phyloP scores from a whole-genome alignment of 2,888 invertebrate genomes.

The Noctua pronuba region DNA sequence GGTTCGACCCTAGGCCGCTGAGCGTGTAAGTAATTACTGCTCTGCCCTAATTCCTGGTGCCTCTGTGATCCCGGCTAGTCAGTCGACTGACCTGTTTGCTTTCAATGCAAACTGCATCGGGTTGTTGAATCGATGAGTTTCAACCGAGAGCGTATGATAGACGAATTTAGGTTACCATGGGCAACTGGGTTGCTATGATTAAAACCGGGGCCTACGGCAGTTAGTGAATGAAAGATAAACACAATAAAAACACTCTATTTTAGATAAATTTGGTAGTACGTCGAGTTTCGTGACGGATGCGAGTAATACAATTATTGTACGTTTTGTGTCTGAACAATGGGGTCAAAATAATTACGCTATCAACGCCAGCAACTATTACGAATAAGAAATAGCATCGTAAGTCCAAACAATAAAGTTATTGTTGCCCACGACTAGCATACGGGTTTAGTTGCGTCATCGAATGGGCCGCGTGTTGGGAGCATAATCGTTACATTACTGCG shows the following conservation, averaged over 20 bases:
- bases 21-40: conserved; percentile 84
- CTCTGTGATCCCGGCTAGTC: conserved; percentile 72
- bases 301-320: conserved; percentile 70
- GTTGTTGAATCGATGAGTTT: conserved; percentile 65
- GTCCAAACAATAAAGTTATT: conserved; percentile 69
- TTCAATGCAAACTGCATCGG: conserved; percentile 67
- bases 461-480: conserved; percentile 43
- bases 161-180: conserved; percentile 35
- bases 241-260: conserved; percentile 25
- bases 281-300: conserved; percentile 46
- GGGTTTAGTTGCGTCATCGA: conserved; percentile 69
- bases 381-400: conserved; percentile 69
- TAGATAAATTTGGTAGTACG: conserved; percentile 32
- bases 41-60: conserved; percentile 83
- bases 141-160: conserved; percentile 49
- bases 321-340: conserved; percentile 68
- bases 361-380: conserved; percentile 67
- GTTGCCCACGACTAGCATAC: conserved; percentile 63
- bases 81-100: conserved; percentile 76
- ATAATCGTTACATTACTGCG: conserved; percentile 52
- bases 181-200: conserved; percentile 27
- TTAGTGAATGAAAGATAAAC: conserved; percentile 32
- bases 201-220: conserved; percentile 3
- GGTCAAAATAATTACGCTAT: conserved; percentile 75
- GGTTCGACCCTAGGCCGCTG: conserved; percentile 74